phyloP scores from a whole-genome alignment of 2,113 vertebrate genomes.

The Siniperca chuatsi region DNA sequence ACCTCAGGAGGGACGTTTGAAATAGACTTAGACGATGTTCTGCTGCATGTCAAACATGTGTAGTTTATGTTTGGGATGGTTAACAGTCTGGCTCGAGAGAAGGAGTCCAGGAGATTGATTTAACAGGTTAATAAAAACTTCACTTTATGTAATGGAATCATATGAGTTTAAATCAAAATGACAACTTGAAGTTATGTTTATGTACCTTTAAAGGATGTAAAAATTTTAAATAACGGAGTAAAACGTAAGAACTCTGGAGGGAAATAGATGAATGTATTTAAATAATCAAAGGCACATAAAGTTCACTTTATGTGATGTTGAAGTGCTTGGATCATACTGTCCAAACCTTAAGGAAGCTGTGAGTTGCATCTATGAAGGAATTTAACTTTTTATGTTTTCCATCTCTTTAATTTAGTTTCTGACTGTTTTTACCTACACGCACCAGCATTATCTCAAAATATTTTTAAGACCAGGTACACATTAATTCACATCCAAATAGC shows the following conservation, averaged over 20 bases:
- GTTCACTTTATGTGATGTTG: too few relatives aligned
- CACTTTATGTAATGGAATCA: not conserved
- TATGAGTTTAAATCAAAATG: not conserved
- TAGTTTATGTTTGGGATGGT: conserved; percentile 41
- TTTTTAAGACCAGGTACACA: not conserved
- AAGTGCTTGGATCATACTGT: not conserved
- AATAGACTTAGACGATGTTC: conserved; percentile 16
- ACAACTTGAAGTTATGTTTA: not conserved
- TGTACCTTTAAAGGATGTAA: not conserved
- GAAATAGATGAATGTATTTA: not conserved
- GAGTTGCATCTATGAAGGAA: not conserved
- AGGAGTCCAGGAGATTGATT: conserved; percentile 20
- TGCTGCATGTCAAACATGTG: conserved; percentile 38
- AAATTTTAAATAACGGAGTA: not conserved
- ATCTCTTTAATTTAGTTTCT: not conserved
- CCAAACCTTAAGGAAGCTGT: not conserved
- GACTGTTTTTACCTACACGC: not conserved
- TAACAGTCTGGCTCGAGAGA: not conserved
- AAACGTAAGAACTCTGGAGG: not conserved
- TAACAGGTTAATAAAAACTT: conserved; percentile 1
- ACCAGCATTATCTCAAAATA: not conserved
- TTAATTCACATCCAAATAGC: not conserved
- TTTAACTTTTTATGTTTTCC: not conserved
- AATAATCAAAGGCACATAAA: not conserved
- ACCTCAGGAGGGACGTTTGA: conserved; percentile 26